Evolutionary conservation across 2,888 invertebrate species (phyloP), one percentile per base, ranked within the genome.

Genomic region (Luperina nickerlii): DNA sequence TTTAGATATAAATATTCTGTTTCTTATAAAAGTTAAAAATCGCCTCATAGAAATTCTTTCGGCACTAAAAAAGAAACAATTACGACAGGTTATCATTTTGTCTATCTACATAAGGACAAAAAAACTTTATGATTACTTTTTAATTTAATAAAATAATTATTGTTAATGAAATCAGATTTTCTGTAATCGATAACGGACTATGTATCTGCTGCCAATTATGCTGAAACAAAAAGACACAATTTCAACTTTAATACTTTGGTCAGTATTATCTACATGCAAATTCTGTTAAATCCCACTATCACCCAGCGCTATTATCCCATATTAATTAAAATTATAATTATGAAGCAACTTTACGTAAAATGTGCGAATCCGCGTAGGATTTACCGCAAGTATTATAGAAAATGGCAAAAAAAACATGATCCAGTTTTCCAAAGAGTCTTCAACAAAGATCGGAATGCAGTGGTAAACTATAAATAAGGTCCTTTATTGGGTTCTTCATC

Each of bases 181-280:
- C 13, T 75, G 48, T 32, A 24, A 4, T 18, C 9, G 3, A 48
- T 32, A 45, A 20, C 38, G 6, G 32, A 38, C 11, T 11, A 60
- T 20, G 1, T 15, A 57, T 7, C 18, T 38, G 18, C 24, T 60
- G 24, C 54, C 9, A 45, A 60, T 68, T 79, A 69, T 60, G 24
- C 60, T 78, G 68, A 20, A 69, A 69, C 48, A 78, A 79, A 78
- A 48, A 57, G 18, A 69, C 15, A 57, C 27, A 51, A 57, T 18
- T 57, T 32, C 15, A 45, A 32, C 24, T 24, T 27, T 32, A 74
- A 57, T 18, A 18, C 4, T 11, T 73, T 45, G 38, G 11, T 42
- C 24, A 57, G 1, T 70, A 51, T 24, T 70, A 70, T 6, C 6
- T 0, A 42, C 11, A 77, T 42, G 9, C 15, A 32, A 63, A 51